Conservation (phyloP, 2,888 invertebrate species). For the Drosophila emarginata region DNA sequence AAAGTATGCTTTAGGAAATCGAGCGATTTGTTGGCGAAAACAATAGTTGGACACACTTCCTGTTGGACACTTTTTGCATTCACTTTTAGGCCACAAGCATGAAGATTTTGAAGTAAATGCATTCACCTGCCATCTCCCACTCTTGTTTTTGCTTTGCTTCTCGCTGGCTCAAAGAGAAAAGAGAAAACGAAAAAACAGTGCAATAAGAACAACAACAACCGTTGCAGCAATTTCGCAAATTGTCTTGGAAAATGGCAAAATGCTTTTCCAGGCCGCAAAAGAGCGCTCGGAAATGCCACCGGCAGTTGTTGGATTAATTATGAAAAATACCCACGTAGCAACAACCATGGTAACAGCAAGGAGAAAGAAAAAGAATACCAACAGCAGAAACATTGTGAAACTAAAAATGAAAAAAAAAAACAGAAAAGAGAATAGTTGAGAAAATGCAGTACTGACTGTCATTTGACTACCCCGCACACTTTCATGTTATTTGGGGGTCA, state of each 20-base stretch:
- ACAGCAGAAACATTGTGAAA: conserved; percentile 42
- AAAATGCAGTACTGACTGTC: conserved; percentile 28
- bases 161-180: conserved; percentile 18
- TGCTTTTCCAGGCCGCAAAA: conserved; percentile 44
- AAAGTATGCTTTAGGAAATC: background rate
- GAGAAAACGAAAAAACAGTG: conserved; percentile 12
- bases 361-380: background rate
- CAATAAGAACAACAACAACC: conserved; percentile 29
- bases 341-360: background rate
- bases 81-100: conserved; percentile 30
- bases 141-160: conserved; percentile 16
- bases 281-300: conserved; percentile 67
- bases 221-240: conserved; percentile 66
- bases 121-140: conserved; percentile 1
- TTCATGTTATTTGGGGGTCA: conserved; percentile 54
- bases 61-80: conserved; percentile 26
- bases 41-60: background rate
- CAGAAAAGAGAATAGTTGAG: conserved; percentile 2
- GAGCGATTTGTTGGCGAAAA: background rate
- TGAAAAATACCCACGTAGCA: conserved; percentile 57
- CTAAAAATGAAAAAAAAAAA: conserved; percentile 2
- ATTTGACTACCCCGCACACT: conserved; percentile 3
- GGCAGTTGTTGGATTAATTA: conserved; percentile 75
- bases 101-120: conserved; percentile 38
- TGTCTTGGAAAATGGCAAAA: conserved; percentile 66